Evolutionary conservation across 1,140 invertebrate genomes (phyloP).

Genomic region (Belonocnema kinseyi): DNA sequence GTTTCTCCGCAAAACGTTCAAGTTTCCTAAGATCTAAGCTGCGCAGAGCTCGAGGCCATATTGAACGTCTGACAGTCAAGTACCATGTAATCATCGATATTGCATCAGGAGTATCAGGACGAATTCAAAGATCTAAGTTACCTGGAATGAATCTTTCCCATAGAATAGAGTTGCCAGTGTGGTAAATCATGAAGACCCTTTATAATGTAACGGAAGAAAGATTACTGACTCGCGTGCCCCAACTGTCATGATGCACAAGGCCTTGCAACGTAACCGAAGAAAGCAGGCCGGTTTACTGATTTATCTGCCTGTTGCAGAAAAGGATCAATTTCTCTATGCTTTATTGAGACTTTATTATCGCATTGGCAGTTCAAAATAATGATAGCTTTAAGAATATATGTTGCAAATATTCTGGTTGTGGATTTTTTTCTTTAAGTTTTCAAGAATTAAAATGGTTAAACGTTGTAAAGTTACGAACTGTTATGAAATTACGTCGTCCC

Average conservation of each 20-base stretch:
- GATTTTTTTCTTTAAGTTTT: no score
- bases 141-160: slow-evolving; percentile 24
- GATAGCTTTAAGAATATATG: no score
- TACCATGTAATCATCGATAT: slow-evolving; percentile 42
- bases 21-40: neutral
- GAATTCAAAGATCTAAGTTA: slow-evolving; percentile 10
- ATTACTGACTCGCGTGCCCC: slow-evolving; percentile 38
- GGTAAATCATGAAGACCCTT: slow-evolving; percentile 47
- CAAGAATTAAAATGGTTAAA: no score
- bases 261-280: slow-evolving; percentile 28
- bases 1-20: slow-evolving; percentile 6
- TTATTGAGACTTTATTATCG: slow-evolving; percentile 11
- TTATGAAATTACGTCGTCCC: no score
- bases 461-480: no score
- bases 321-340: neutral
- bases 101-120: slow-evolving; percentile 37
- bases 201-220: slow-evolving; percentile 36
- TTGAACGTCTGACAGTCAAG: slow-evolving; percentile 40
- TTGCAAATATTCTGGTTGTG: no score
- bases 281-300: slow-evolving; percentile 11
- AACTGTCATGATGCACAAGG: slow-evolving; percentile 38
- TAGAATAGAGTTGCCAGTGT: slow-evolving; percentile 4
- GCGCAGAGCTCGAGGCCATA: slow-evolving; percentile 26
- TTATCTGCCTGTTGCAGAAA: neutral
- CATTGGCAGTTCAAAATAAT: neutral